Base-by-base conservation (phyloP, 2,888 invertebrate species). In the Phyto melanocephala region DNA sequence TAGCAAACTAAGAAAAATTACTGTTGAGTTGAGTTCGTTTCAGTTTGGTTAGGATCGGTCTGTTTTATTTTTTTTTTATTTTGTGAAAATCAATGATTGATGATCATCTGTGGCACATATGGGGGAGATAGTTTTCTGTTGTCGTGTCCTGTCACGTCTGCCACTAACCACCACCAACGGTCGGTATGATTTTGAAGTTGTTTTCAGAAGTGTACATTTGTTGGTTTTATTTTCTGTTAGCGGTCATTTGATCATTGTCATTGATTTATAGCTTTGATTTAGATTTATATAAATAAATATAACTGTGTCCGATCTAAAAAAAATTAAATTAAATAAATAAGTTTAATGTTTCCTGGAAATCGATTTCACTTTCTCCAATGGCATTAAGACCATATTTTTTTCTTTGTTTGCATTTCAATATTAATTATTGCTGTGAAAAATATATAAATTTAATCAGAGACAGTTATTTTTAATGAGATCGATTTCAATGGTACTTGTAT, bases 1-100 rank as follows among this genome's bases (percentile, higher is more conserved):
- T 60, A 37, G 20, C 15, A 60, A 40, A 58, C 52, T 20, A n/a
- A 75, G 56, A 56, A 35, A 42, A 56, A 45, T 47, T 63, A 10
- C 47, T 47, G 24, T 28, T 22, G 45, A 45, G 28, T 68, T 63
- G 71, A 65, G 35, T 68, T 76, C 33, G 42, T 37, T 58, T 67
- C 47, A 37, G 40, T 54, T 67, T 20, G 58, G 33, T 60, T 42
- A 17, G 11, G 8, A 10, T 75, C 50, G 52, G 24, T 67, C 40
- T 37, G 63, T 37, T 54, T 63, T 20, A 22, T 22, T 74, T 63
- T 76, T 63, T 54, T 28, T 28, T 28, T 6, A 56, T 67, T 77
- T 75, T 82, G 82, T 82, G 79, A 79, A 82, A 82, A 82, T 75
- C 82, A 71, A 82, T 82, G 82, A 82, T 82, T 82, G 82, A 81